Evolutionary conservation across 2,888 invertebrate genomes (phyloP), one percentile per base, ranked within the genome.

Genomic region (Agrochola macilenta): DNA sequence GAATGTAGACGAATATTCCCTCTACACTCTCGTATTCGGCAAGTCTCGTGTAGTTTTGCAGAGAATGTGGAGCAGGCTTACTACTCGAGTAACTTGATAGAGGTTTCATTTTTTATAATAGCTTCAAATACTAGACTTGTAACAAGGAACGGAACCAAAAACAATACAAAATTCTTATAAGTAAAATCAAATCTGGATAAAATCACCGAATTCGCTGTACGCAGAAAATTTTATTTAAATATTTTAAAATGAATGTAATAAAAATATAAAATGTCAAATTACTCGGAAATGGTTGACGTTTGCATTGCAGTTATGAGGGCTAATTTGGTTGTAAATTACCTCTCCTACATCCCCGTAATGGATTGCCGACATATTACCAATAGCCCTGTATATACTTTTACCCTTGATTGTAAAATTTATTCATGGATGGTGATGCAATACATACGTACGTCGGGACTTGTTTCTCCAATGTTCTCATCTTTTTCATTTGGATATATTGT

Each of bases 381-480:
- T 9, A 54, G 2, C 54, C 11, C 4, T 54, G 4, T 54, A 54
- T 54, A n/a, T n/a, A 58, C 14, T 26, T 58, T 7, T 7, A 14
- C 17, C 46, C 46, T 66, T 49, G 26, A 20, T 20, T 49, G 49
- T 26, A 23, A 23, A 23, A 26, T 23, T 66, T 23, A 49, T 46
- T n/a, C 17, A 30, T 11, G 35, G 23, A n/a, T 30, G 11, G 26
- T 49, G 17, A 57, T 49, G 1, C 7, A 54, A 60, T 63, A 61
- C 54, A 65, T 76, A 71, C 87, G 91, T 90, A 96, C 96, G 87
- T 96, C 96, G 12, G 94, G 91, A 82, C 87, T 95, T 0, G 94
- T 96, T 85, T 96, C 95, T 20, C 96, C 96, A 0, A 91, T 70
- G 65, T 93, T 91, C 69, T 94, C 94, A 0, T 94, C 93, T 77